Conservation (phyloP, 2,113 vertebrate genomes). For the Pontoporia blainvillei region DNA sequence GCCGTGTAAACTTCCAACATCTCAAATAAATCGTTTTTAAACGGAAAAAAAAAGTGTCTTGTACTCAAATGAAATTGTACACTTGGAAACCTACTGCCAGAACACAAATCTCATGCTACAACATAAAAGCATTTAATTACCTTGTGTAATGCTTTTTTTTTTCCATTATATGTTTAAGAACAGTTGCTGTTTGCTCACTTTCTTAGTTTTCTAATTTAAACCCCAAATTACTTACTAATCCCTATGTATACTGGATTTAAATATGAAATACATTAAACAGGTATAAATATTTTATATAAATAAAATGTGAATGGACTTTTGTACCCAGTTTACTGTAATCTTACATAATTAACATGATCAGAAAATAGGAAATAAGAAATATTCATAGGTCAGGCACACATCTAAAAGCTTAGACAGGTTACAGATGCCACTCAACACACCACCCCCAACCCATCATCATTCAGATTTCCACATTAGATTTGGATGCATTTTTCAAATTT, state of each 20-base stretch:
- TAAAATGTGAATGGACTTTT: conserved; percentile 38
- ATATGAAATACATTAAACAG: conserved; percentile 41
- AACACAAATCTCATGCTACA: neutral
- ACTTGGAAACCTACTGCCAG: neutral
- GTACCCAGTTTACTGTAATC: neutral
- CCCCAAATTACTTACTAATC: conserved; percentile 50
- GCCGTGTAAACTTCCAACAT: neutral
- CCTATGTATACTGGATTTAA: conserved; percentile 48
- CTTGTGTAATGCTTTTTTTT: neutral
- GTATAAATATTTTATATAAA: conserved; percentile 55
- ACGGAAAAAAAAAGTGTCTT: neutral
- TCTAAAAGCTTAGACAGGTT: neutral
- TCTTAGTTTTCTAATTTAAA: conserved; percentile 54
- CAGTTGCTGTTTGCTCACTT: conserved; percentile 29
- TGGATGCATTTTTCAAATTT: neutral
- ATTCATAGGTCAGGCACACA: neutral
- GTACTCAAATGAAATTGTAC: neutral
- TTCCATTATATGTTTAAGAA: neutral
- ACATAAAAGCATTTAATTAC: conserved; percentile 29
- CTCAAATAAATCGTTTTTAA: neutral
- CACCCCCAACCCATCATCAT: neutral
- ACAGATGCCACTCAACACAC: neutral
- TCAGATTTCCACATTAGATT: neutral
- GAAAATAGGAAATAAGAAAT: neutral
- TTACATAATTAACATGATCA: neutral